Evolutionary conservation across 2,888 invertebrate genomes (phyloP).

Genomic region (Epistrophe eligans): DNA sequence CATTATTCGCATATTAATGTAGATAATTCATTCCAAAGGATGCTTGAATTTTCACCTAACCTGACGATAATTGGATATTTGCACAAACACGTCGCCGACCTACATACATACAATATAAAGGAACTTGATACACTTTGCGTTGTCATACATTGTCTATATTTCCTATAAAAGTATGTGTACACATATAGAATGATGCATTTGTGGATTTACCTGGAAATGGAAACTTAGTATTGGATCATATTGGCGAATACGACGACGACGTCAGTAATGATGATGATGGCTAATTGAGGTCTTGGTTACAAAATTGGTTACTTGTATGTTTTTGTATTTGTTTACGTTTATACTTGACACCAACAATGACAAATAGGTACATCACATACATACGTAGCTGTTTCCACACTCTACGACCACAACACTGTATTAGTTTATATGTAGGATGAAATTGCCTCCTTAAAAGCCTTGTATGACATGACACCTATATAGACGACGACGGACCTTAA

Average conservation of each 20-base stretch:
- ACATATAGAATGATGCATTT: not conserved
- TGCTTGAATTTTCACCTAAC: constrained; percentile 53
- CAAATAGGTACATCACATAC: not conserved
- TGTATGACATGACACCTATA: too few relatives aligned
- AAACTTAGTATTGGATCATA: constrained; percentile 25
- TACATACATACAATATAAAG: not conserved
- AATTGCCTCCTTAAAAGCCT: too few relatives aligned
- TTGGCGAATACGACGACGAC: not conserved
- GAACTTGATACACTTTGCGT: constrained; percentile 12
- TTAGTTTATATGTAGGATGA: too few relatives aligned
- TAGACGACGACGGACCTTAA: too few relatives aligned
- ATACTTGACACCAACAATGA: constrained; percentile 11
- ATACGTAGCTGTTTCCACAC: not conserved
- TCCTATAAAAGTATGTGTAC: not conserved
- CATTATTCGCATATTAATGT: constrained; percentile 69
- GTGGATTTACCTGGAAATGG: not conserved
- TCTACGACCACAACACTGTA: too few relatives aligned
- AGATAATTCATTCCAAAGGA: constrained; percentile 63
- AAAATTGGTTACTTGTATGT: constrained; percentile 53
- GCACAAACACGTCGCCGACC: constrained; percentile 41
- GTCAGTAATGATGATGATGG: constrained; percentile 27
- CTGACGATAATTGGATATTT: constrained; percentile 72
- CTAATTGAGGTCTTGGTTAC: constrained; percentile 59
- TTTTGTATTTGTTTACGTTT: constrained; percentile 50
- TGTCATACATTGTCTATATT: not conserved